Base-by-base conservation (phyloP, 2,797 vertebrate species). In the Glossophaga mutica region DNA sequence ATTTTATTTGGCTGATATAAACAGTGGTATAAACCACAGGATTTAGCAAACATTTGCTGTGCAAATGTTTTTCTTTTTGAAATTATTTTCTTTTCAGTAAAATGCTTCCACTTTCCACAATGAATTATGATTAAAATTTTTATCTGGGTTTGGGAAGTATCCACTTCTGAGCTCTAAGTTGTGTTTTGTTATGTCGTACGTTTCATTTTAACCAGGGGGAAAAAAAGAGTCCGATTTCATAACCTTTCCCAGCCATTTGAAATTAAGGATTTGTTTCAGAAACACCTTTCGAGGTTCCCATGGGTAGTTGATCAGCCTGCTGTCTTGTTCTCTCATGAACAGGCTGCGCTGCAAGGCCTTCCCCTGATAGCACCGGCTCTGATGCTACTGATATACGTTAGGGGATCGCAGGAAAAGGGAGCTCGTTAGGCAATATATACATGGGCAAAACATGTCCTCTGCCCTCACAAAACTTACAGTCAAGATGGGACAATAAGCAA, bases 201-300 rank as follows among this genome's bases (percentile, higher is more conserved):
- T n/a, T 59, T 65, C 39, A 88, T 68, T 37, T 84, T 57, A 65
- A 52, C 7, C n/a, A 67, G 21, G 44, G 39, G 39, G 39, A 39
- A 39, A 39, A 29, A 42, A 32, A 71, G 12, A 2, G 7, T 42
- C 11, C 84, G 46, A 71, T 26, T 50, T 32, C 76, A 77, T 59
- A 94, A 57, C 11, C 62, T 86, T 10, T 37, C 32, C 10, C 42
- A 5, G 29, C 68, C 44, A n/a, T 73, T 70, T 82, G 62, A 87
- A 94, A 82, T 29, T 44, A 37, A 76, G 4, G 14, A 37, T 90
- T 55, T 96, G 57, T 81, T 95, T 92, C 48, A 70, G 32, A 83
- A 96, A 95, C 6, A 29, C 29, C 16, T 87, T 62, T 18, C 37
- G 42, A 84, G 21, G 29, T 48, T 86, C 50, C 39, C 39, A 24